Evolutionary conservation across 2,797 vertebrate genomes (phyloP).

Genomic region (Sebastes vulpes): DNA sequence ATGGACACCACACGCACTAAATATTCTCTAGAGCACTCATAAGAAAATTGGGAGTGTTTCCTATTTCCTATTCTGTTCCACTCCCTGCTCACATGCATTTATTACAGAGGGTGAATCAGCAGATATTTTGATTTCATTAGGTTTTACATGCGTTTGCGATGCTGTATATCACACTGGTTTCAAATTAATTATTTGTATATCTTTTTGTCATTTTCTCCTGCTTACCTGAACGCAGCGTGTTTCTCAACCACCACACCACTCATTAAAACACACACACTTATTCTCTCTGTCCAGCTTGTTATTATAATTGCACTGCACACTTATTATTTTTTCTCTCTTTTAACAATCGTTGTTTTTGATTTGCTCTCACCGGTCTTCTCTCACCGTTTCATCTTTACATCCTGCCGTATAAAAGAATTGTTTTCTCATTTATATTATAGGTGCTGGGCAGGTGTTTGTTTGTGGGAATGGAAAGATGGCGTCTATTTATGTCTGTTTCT

Average conservation of each 20-base stretch:
- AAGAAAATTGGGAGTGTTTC: conserved; percentile 45
- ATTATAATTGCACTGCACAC: neutral
- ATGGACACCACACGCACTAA: conserved; percentile 41
- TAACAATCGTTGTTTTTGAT: neutral
- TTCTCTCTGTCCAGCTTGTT: neutral
- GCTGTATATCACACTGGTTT: conserved; percentile 6
- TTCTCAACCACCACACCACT: neutral
- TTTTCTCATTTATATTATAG: conserved; percentile 8
- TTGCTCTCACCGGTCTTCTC: neutral
- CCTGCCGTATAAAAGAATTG: neutral
- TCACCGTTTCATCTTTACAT: neutral
- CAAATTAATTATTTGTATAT: neutral
- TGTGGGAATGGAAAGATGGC: neutral
- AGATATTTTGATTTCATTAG: conserved; percentile 31
- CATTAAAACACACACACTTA: neutral
- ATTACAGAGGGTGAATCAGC: conserved; percentile 27
- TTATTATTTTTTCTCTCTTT: neutral
- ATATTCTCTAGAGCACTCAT: conserved; percentile 49
- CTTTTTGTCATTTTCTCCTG: neutral
- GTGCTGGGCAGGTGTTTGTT: neutral
- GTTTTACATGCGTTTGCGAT: conserved; percentile 4
- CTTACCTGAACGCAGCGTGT: neutral
- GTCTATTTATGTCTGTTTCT: conserved; percentile 10
- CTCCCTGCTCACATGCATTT: conserved; percentile 13
- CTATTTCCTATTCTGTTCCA: conserved; percentile 21